Base-by-base conservation (phyloP, 2,797 vertebrate genomes). In the Aldrovandia affinis region DNA sequence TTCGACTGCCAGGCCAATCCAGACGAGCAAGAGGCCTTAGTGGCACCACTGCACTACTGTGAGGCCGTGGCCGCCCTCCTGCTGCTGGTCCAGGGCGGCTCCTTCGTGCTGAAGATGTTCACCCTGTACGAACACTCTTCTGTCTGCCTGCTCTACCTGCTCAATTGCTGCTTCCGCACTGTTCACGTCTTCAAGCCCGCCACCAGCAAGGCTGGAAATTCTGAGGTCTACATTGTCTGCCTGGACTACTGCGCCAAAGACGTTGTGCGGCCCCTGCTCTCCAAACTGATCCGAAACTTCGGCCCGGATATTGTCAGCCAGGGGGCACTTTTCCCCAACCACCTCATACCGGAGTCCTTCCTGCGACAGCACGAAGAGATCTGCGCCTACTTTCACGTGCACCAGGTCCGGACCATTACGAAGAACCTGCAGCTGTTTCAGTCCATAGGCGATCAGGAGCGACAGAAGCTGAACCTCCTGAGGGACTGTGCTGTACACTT, bases 1-100 rank as follows among this genome's bases (percentile, higher is more conserved):
- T 98, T 99, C 83, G 98, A 99, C 92, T 99, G 98, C 90, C 98
- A 99, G 90, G 97, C 97, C 80, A 97, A 98, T 77, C 98, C 98
- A 0, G 98, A 98, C 0, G 98, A 99, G 88, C 98, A 99, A 94
- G 98, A 99, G 90, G 92, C 96, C 0, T 93, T 97, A 0, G 98
- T 99, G 78, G 97, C 97, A 0, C 95, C 98, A 0, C 91, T 99
- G 83, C 97, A 97, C 85, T 97, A 97, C 90, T 99, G 98, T 44
- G 98, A 99, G 92, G 91, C 92, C 3, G 94, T 96, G 59, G 96
- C 97, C 5, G 97, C 97, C 3, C 92, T 99, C 86, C 94, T 94
- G 83, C 95, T 96, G 1, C 96, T 99, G 39, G 91, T 95, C 20
- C 84, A 88, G 0, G 96, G 97, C 0, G 98, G 98, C 33, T 98